These are phyloP conservation scores for Macaca nemestrina DNA, from an alignment of 2,113 vertebrate genomes.

Conservation along the genomic window DNA sequence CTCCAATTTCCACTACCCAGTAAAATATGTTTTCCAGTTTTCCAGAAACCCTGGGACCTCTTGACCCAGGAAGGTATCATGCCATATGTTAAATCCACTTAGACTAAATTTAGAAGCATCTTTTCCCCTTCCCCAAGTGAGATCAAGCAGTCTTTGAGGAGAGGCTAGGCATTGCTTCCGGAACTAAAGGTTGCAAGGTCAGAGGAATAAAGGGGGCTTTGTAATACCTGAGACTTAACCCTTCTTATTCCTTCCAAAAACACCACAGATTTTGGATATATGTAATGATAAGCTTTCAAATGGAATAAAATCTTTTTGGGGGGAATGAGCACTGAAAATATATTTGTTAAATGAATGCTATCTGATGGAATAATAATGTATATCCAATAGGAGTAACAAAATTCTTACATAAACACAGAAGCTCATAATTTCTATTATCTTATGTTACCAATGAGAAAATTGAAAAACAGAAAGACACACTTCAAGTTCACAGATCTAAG, in stretches of 20 bases:
- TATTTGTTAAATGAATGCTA: not conserved
- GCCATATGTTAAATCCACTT: slow-evolving; percentile 73
- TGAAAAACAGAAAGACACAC: not conserved
- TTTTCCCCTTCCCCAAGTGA: slow-evolving; percentile 15
- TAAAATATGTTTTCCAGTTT: slow-evolving; percentile 50
- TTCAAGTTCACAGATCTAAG: not conserved
- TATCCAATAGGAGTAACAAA: not conserved
- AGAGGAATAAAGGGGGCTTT: slow-evolving; percentile 63
- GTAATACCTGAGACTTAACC: slow-evolving; percentile 40
- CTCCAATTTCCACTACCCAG: slow-evolving; percentile 53
- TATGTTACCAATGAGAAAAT: not conserved
- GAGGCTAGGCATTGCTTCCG: not conserved
- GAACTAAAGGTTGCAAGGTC: not conserved
- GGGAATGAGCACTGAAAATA: not conserved
- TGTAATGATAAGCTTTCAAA: not conserved
- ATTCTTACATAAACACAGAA: not conserved
- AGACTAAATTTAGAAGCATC: slow-evolving; percentile 69
- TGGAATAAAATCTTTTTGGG: not conserved
- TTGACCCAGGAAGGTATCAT: slow-evolving; percentile 58
- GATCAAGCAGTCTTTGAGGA: slow-evolving; percentile 20
- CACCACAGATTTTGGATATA: not conserved
- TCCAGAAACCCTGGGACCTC: slow-evolving; percentile 60
- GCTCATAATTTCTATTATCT: not conserved
- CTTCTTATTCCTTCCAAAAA: slow-evolving; percentile 32
- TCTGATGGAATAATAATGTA: not conserved